Percentiles rank a stretch among this genome's conserved stretches.
phyloP scores from a whole-genome alignment of 2,888 invertebrate species.

The Caenorhabditis zanzibari region DNA sequence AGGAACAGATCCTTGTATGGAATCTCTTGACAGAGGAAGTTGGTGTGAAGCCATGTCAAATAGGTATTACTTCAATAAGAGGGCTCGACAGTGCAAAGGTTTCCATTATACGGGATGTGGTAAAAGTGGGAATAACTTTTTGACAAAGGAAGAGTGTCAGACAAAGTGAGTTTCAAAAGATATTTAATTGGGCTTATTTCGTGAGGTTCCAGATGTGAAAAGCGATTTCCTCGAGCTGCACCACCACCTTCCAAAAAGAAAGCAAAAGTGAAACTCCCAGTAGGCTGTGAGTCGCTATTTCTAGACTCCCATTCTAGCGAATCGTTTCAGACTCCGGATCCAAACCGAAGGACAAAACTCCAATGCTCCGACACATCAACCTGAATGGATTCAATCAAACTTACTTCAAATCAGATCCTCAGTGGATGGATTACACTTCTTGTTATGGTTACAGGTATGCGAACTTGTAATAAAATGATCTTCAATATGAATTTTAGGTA shows the following conservation, averaged over 20 bases:
- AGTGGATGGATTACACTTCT: conserved; percentile 78
- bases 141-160: conserved; percentile 75
- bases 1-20: conserved; percentile 78
- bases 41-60: conserved; percentile 81
- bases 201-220: conserved; percentile 55
- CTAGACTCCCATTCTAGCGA: background rate
- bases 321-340: conserved; percentile 66
- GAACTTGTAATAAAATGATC: background rate
- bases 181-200: background rate
- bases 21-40: conserved; percentile 78
- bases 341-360: conserved; percentile 69
- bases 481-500: conserved; percentile 58
- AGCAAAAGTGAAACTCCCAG: conserved; percentile 42
- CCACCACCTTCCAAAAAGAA: conserved; percentile 48
- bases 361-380: conserved; percentile 70
- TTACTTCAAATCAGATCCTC: conserved; percentile 77
- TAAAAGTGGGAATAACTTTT: conserved; percentile 77
- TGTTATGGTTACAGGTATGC: conserved; percentile 81
- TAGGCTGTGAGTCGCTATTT: conserved; percentile 37
- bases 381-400: conserved; percentile 67
- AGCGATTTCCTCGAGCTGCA: conserved; percentile 42
- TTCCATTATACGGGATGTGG: conserved; percentile 83
- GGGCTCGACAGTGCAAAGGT: conserved; percentile 70
- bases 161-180: conserved; percentile 38
- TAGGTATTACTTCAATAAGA: conserved; percentile 73